Conservation (phyloP, 2,113 vertebrate species). For the Narcine bancroftii region DNA sequence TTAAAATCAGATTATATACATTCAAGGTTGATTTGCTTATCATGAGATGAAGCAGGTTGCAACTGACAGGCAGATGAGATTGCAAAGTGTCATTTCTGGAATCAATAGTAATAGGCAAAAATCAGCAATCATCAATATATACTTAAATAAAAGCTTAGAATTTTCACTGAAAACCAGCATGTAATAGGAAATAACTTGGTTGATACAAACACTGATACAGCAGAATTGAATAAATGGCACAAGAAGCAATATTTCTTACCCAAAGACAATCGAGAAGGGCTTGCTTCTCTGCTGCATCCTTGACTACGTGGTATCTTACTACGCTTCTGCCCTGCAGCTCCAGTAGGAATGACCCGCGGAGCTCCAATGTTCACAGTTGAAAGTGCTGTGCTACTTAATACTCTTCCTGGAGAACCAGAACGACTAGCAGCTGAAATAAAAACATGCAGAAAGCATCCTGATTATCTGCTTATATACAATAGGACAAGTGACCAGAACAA, state of each 20-base stretch:
- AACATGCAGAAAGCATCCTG: background rate
- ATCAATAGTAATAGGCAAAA: background rate
- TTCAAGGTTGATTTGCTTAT: background rate
- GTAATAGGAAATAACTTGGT: background rate
- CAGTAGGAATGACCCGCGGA: slow-evolving; percentile 70
- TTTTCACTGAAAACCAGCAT: background rate
- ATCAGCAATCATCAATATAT: background rate
- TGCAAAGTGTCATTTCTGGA: background rate
- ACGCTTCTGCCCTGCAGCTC: slow-evolving; percentile 68
- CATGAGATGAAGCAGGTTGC: background rate
- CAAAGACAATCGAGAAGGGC: slow-evolving; percentile 85
- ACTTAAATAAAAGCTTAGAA: background rate
- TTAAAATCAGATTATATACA: background rate
- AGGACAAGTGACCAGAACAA: background rate
- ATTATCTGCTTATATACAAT: background rate
- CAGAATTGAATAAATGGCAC: background rate
- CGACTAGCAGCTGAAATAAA: slow-evolving; percentile 80
- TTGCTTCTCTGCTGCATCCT: slow-evolving; percentile 91
- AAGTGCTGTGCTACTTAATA: slow-evolving; percentile 79
- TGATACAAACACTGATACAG: background rate
- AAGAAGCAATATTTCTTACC: slow-evolving; percentile 60
- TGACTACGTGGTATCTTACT: slow-evolving; percentile 94
- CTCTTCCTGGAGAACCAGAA: slow-evolving; percentile 89
- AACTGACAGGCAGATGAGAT: background rate
- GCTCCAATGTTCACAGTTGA: slow-evolving; percentile 81